A percentile compares a stretch with the other conserved stretches of the same genome.
Evolutionary conservation across 2,888 invertebrate species (phyloP).

Genomic region (Synanthedon andrenaeformis): DNA sequence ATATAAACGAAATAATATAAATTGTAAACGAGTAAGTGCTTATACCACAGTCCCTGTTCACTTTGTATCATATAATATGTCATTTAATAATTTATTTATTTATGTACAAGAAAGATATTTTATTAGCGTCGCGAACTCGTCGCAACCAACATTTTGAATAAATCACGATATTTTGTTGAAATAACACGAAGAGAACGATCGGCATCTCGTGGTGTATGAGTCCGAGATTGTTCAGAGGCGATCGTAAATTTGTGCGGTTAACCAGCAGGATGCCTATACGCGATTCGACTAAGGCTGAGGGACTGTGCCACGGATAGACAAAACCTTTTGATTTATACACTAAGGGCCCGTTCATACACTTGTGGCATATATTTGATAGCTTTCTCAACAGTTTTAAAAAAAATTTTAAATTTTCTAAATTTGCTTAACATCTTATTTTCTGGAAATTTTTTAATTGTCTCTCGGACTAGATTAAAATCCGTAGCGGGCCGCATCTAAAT

Average conservation of each 20-base stretch:
- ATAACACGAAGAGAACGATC: slow-evolving; percentile 58
- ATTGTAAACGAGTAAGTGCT: too few relatives aligned
- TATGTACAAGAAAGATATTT: slow-evolving; percentile 11
- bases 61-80: slow-evolving; percentile 7
- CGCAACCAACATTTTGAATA: slow-evolving; percentile 34
- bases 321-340: slow-evolving; percentile 51
- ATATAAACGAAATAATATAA: too few relatives aligned
- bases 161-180: slow-evolving; percentile 67
- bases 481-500: too few relatives aligned
- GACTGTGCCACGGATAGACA: slow-evolving; percentile 55
- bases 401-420: too few relatives aligned
- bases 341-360: slow-evolving; percentile 8
- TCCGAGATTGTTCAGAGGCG: slow-evolving; percentile 46
- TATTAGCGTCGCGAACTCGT: slow-evolving; percentile 21
- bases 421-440: too few relatives aligned
- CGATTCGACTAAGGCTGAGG: slow-evolving; percentile 36
- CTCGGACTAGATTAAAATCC: too few relatives aligned
- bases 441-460: too few relatives aligned
- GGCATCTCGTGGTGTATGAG: slow-evolving; percentile 46
- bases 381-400: too few relatives aligned
- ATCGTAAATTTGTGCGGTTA: slow-evolving; percentile 65
- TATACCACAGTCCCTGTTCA: too few relatives aligned
- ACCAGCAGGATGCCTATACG: slow-evolving; percentile 59
- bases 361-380: too few relatives aligned
- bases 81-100: slow-evolving; percentile 18